A percentile compares a stretch with the other conserved stretches of the same genome.
Conservation (phyloP, 2,888 invertebrate species). For the Platycheirus rosarum region DNA sequence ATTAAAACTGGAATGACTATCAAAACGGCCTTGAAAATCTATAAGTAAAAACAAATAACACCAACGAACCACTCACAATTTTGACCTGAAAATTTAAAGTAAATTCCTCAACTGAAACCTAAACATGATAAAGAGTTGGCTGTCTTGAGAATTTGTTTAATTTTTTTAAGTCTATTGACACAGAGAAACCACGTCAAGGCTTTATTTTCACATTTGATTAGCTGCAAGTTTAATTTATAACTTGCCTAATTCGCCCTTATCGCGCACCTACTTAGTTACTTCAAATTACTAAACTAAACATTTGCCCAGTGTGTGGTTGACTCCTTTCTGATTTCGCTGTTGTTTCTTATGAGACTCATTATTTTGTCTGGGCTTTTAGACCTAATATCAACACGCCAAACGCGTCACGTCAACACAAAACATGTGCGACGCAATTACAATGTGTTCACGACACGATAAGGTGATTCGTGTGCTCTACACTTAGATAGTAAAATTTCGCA, state of each 20-base stretch:
- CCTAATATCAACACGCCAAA: constrained; percentile 30
- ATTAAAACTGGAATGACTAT: constrained; percentile 39
- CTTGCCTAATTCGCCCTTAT: constrained; percentile 5
- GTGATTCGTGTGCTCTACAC: constrained; percentile 35
- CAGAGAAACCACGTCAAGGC: too few species aligned
- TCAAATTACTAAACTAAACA: constrained; percentile 9
- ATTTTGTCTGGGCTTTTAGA: constrained; percentile 26
- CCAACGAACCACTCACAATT: constrained; percentile 28
- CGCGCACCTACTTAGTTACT: constrained; percentile 21
- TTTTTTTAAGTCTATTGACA: constrained; percentile 37
- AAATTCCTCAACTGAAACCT: neutral
- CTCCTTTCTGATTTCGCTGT: neutral
- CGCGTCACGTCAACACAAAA: constrained; percentile 20
- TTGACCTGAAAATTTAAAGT: constrained; percentile 58
- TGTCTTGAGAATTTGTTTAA: constrained; percentile 6
- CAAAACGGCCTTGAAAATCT: constrained; percentile 43
- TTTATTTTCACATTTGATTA: too few species aligned
- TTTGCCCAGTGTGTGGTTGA: constrained; percentile 1
- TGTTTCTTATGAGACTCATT: constrained; percentile 5
- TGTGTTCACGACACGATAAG: constrained; percentile 46
- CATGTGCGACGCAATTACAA: constrained; percentile 62
- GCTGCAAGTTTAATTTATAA: too few species aligned
- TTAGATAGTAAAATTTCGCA: constrained; percentile 33
- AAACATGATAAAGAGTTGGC: constrained; percentile 25
- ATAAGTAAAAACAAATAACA: constrained; percentile 16